These are phyloP conservation scores for Desmophyllum pertusum DNA, from an alignment of 92 coral and sea anemone genomes.

Conservation along the genomic window DNA sequence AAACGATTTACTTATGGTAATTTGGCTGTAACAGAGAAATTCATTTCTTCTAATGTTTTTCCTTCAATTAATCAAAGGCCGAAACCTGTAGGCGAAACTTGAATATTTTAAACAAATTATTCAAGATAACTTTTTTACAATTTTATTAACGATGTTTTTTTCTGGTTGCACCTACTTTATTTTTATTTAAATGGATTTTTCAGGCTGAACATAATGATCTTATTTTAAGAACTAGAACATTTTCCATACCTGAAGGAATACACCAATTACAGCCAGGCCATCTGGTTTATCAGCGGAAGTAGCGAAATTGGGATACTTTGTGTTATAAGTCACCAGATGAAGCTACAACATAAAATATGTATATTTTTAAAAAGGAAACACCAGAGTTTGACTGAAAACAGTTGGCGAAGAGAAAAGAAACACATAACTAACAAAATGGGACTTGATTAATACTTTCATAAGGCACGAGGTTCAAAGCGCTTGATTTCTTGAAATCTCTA, in stretches of 20 bases:
- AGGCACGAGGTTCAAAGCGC: too few species aligned
- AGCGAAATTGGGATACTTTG: constrained; percentile 61
- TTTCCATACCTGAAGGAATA: constrained; percentile 50
- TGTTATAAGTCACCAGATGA: constrained; percentile 88
- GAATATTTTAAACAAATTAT: too few species aligned
- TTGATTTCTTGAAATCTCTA: too few species aligned
- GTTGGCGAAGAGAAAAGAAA: too few species aligned
- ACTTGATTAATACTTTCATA: too few species aligned
- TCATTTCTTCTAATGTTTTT: background rate
- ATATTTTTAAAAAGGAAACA: background rate
- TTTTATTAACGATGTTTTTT: background rate
- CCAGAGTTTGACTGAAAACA: background rate
- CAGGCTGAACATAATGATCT: background rate
- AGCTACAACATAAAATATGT: too few species aligned
- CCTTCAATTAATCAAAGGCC: too few species aligned
- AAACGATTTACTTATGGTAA: background rate
- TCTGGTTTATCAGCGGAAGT: constrained; percentile 72
- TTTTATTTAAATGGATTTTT: too few species aligned
- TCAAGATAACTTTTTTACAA: background rate
- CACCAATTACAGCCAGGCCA: constrained; percentile 85
- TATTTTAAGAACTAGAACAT: background rate
- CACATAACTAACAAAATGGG: too few species aligned
- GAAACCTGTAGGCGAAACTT: too few species aligned
- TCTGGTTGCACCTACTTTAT: too few species aligned
- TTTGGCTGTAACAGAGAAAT: background rate